These are phyloP conservation scores for Allolobophora icterica DNA, from an alignment of 2,888 invertebrate genomes.

Conservation along the genomic window DNA sequence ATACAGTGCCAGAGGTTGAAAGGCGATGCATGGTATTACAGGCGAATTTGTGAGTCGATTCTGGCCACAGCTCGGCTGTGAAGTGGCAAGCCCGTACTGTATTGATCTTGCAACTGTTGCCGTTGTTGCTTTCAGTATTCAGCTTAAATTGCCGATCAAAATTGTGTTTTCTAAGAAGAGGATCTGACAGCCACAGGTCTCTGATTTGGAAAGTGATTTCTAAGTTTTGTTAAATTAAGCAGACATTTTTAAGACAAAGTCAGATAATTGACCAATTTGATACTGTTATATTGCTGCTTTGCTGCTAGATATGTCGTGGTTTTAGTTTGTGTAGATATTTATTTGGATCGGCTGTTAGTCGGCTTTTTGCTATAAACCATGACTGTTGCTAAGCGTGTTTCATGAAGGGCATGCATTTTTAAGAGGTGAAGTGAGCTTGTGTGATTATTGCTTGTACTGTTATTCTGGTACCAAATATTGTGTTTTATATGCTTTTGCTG, in stretches of 20 bases:
- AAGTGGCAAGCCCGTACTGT: not conserved
- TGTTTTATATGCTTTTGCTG: conserved; percentile 17
- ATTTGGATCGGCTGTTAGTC: not conserved
- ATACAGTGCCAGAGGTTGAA: conserved; percentile 77
- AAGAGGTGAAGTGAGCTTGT: not conserved
- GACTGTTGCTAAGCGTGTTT: conserved; percentile 9
- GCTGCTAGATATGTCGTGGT: not conserved
- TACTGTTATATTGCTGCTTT: not conserved
- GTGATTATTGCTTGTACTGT: not conserved
- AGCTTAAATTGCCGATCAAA: not conserved
- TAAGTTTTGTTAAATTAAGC: not conserved
- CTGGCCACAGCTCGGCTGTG: conserved; percentile 57
- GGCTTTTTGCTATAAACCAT: not conserved
- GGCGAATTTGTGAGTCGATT: conserved; percentile 78
- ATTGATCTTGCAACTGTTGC: conserved; percentile 9
- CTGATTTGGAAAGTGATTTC: not conserved
- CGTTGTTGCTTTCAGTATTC: not conserved
- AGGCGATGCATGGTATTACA: conserved; percentile 82
- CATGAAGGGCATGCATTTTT: not conserved
- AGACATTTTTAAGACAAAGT: not conserved
- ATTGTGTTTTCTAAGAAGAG: conserved; percentile 4
- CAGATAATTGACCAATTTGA: not conserved
- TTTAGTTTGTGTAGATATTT: not conserved
- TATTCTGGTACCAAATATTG: not conserved
- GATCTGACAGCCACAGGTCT: not conserved